Base-by-base conservation (phyloP, 2,888 invertebrate genomes). In the Pristionchus arcanus region DNA sequence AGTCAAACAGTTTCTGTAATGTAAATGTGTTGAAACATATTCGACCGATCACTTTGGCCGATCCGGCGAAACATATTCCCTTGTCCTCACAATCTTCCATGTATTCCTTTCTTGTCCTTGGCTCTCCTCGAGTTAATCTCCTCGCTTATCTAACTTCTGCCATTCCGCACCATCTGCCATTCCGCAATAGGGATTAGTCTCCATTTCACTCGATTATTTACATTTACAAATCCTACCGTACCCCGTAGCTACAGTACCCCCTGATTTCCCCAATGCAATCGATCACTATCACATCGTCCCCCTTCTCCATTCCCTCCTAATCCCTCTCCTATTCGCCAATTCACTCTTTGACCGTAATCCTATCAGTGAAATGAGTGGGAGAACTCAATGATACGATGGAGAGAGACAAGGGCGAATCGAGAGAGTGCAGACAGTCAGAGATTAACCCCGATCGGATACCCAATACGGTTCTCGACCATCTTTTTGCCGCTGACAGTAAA, bases 291-390 rank as follows among this genome's bases (percentile, higher is more conserved):
- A 19, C 84, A n/a, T 31, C n/a, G 5, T 25, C 53, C 49, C 49
- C 49, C 84, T 28, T 55, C 84, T 84, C 84, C 84, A 28, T 55
- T 84, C 49, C 81, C 81, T 59, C 11, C 55, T 55, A 31, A 31
- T 53, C 55, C 84, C 55, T 34, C 42, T 34, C 42, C 84, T 55
- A 53, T 55, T 55, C 55, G 53, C 55, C 55, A 28, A 31, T 31
- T 53, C 55, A n/a, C 84, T 13, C 28, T n/a, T n/a, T 59, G 31
- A 86, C 86, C 21, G 86, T 86, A 86, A 86, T 86, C 86, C 86
- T 42, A 86, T 86, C 86, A 86, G 84, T 84, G 84, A 86, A 31
- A 66, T 37, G 42, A 86, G 66, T 81, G 66, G 59, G 63, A 85
- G 55, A 66, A 66, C 63, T 13, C 2, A 2, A 19, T 84, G 84